Evolutionary conservation across 2,888 invertebrate genomes (phyloP).

Genomic region (Zygogramma bicolorata): DNA sequence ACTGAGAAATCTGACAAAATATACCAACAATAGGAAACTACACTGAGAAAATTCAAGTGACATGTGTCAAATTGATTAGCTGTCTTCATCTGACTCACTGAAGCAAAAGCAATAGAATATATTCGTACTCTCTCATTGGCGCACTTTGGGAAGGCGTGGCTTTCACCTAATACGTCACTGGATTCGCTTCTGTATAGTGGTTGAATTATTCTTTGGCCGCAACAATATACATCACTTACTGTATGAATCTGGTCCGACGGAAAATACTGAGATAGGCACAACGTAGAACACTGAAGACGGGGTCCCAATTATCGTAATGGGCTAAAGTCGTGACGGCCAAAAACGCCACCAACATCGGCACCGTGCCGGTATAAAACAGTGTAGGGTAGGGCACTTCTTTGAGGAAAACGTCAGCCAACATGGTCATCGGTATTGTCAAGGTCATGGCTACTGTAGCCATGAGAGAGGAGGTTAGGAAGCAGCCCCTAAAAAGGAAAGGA

Average conservation of each 20-base stretch:
- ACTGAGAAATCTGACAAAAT: too few species aligned
- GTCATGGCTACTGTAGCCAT: conserved; percentile 90
- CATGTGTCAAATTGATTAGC: too few species aligned
- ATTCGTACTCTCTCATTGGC: too few species aligned
- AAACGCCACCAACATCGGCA: conserved; percentile 83
- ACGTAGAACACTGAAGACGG: conserved; percentile 73
- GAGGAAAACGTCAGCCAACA: conserved; percentile 84
- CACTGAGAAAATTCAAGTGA: too few species aligned
- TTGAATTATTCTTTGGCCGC: too few species aligned
- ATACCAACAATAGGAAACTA: too few species aligned
- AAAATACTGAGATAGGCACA: conserved; percentile 68
- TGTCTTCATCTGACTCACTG: too few species aligned
- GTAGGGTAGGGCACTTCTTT: conserved; percentile 77
- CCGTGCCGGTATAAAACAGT: conserved; percentile 81
- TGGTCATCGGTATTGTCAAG: conserved; percentile 89
- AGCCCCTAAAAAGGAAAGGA: conserved; percentile 69
- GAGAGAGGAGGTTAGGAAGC: conserved; percentile 91
- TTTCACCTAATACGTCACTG: too few species aligned
- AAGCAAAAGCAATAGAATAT: too few species aligned
- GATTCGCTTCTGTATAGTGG: too few species aligned
- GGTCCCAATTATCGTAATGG: conserved; percentile 87
- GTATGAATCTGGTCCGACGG: conserved; percentile 67
- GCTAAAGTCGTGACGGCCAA: conserved; percentile 77
- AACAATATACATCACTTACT: conserved; percentile 60
- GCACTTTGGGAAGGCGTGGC: too few species aligned